Percentiles rank a stretch among this genome's conserved stretches.
Evolutionary conservation across 2,888 invertebrate genomes (phyloP).

Genomic region (Podotricha telesiphe): DNA sequence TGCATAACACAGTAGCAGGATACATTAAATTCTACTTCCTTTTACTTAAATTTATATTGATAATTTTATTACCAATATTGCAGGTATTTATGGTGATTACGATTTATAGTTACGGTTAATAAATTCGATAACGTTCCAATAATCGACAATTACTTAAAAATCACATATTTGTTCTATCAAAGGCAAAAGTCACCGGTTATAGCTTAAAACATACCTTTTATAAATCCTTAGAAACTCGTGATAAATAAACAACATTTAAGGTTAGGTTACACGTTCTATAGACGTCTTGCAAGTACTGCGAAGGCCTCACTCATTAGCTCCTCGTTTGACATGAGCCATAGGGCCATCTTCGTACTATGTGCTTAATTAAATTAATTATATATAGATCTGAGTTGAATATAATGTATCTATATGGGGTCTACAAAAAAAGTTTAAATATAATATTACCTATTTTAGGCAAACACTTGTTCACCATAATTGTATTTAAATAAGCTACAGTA

Average conservation of each 20-base stretch:
- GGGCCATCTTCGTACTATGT: conserved; percentile 27
- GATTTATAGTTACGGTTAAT: background rate
- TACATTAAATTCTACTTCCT: background rate
- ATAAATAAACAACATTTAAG: conserved; percentile 17
- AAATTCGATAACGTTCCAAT: background rate
- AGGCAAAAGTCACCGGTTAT: background rate
- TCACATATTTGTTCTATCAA: background rate
- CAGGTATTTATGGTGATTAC: background rate
- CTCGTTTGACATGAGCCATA: conserved; percentile 8
- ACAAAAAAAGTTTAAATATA: background rate
- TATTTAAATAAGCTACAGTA: background rate
- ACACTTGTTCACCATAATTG: background rate
- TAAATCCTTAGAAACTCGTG: conserved; percentile 20
- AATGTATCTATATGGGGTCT: background rate
- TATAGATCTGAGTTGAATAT: background rate
- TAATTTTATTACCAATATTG: background rate
- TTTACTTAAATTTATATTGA: background rate
- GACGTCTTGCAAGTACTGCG: conserved; percentile 3
- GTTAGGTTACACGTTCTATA: conserved; percentile 11
- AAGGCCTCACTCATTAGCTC: conserved; percentile 18
- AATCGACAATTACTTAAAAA: background rate
- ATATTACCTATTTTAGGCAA: background rate
- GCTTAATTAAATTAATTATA: conserved; percentile 13
- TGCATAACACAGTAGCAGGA: background rate
- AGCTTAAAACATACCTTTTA: background rate